Evolutionary conservation across 2,113 vertebrate genomes (phyloP).

Genomic region (Otolemur garnettii): DNA sequence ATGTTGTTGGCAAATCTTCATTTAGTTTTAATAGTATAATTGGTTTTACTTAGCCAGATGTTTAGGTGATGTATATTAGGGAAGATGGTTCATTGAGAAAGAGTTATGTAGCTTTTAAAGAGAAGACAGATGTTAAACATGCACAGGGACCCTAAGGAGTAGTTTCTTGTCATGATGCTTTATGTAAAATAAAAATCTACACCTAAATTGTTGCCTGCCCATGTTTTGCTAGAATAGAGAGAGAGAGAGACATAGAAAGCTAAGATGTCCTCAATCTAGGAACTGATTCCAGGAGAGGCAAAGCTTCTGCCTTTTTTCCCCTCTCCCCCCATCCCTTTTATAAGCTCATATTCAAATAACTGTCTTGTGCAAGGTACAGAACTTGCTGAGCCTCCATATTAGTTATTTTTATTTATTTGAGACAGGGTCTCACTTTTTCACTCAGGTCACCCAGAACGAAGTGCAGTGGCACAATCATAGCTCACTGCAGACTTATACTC

Average conservation of each 20-base stretch:
- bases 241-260: not conserved
- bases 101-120: slow-evolving; percentile 70
- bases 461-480: no score
- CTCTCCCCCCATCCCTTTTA: not conserved
- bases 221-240: not conserved
- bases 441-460: no score
- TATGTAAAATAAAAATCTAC: slow-evolving; percentile 55
- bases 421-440: no score
- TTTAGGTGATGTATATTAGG: slow-evolving; percentile 40
- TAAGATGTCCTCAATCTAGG: not conserved
- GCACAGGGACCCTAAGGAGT: slow-evolving; percentile 1
- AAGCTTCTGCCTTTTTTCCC: not conserved
- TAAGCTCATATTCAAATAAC: not conserved
- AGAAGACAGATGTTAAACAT: slow-evolving; percentile 72
- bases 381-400: not conserved
- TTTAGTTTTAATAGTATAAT: slow-evolving; percentile 63
- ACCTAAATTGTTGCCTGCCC: not conserved
- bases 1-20: not conserved
- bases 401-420: not conserved
- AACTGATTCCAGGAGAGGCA: not conserved
- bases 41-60: slow-evolving; percentile 75
- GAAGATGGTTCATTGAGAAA: slow-evolving; percentile 68
- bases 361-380: not conserved
- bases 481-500: no score
- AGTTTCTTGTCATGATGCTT: slow-evolving; percentile 58